Percentiles rank a stretch among this genome's conserved stretches.
phyloP scores from a whole-genome alignment of 2,113 vertebrate species.

The Rhizomys pruinosus region DNA sequence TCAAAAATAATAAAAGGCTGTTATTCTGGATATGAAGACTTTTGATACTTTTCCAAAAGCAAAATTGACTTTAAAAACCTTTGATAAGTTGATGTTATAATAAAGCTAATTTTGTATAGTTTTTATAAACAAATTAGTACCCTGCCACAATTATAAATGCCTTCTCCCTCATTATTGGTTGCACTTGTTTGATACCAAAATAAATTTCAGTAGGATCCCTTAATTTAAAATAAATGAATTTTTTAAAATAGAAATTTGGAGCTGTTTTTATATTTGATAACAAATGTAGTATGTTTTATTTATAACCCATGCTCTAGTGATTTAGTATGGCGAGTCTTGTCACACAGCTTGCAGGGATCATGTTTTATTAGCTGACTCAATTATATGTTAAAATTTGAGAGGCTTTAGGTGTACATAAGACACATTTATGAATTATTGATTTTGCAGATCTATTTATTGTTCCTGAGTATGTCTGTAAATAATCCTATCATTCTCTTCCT shows the following conservation, averaged over 20 bases:
- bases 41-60: conserved; percentile 76
- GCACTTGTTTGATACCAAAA: conserved; percentile 66
- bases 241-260: conserved; percentile 67
- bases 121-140: conserved; percentile 75
- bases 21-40: conserved; percentile 71
- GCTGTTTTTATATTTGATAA: conserved; percentile 68
- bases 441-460: conserved; percentile 37
- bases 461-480: conserved; percentile 38
- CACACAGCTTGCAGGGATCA: not conserved
- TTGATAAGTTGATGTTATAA: conserved; percentile 67
- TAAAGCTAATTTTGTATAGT: conserved; percentile 76
- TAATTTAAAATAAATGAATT: conserved; percentile 64
- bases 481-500: not conserved
- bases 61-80: conserved; percentile 74
- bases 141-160: conserved; percentile 50
- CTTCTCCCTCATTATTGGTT: conserved; percentile 62
- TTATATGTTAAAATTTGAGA: conserved; percentile 38
- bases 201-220: conserved; percentile 45
- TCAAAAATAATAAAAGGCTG: conserved; percentile 71
- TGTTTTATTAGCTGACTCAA: conserved; percentile 50
- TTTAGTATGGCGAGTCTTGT: conserved; percentile 45
- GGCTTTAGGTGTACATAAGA: conserved; percentile 36
- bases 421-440: conserved; percentile 53
- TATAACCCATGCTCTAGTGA: conserved; percentile 36
- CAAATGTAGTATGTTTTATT: conserved; percentile 47